These are phyloP conservation scores for Saccostrea cuccullata DNA, from an alignment of 1,140 invertebrate genomes.

Conservation along the genomic window DNA sequence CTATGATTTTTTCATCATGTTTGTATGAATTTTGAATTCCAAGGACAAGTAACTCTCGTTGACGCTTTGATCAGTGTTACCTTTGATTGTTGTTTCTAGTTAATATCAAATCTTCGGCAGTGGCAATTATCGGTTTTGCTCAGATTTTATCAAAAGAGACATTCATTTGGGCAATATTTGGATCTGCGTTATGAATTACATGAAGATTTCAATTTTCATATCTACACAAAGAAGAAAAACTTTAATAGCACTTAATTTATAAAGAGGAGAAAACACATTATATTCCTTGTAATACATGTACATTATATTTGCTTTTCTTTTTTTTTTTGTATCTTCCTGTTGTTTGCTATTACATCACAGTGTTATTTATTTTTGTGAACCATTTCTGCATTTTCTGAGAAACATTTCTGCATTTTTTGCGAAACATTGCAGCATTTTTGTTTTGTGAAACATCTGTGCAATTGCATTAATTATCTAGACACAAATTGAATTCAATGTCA, in stretches of 20 bases:
- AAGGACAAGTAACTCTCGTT: too few relatives aligned
- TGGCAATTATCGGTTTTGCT: too few relatives aligned
- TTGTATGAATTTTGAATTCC: too few relatives aligned
- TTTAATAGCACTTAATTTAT: neutral
- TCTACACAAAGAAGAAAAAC: neutral
- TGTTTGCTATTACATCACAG: neutral
- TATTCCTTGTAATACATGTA: neutral
- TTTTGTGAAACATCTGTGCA: too few relatives aligned
- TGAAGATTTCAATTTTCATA: neutral
- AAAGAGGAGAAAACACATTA: neutral
- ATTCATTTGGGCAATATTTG: neutral
- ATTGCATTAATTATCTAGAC: too few relatives aligned
- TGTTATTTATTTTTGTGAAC: neutral
- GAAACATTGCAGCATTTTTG: too few relatives aligned
- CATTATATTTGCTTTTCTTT: neutral
- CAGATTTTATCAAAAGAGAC: neutral
- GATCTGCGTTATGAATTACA: neutral
- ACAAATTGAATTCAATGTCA: too few relatives aligned
- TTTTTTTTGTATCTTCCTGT: neutral
- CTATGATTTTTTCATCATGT: too few relatives aligned
- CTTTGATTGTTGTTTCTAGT: too few relatives aligned
- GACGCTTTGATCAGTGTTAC: too few relatives aligned
- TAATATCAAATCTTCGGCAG: too few relatives aligned
- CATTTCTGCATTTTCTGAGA: neutral
- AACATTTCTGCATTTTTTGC: too few relatives aligned